Conservation (phyloP, 2,797 vertebrate species). For the Lophotriccus pileatus region DNA sequence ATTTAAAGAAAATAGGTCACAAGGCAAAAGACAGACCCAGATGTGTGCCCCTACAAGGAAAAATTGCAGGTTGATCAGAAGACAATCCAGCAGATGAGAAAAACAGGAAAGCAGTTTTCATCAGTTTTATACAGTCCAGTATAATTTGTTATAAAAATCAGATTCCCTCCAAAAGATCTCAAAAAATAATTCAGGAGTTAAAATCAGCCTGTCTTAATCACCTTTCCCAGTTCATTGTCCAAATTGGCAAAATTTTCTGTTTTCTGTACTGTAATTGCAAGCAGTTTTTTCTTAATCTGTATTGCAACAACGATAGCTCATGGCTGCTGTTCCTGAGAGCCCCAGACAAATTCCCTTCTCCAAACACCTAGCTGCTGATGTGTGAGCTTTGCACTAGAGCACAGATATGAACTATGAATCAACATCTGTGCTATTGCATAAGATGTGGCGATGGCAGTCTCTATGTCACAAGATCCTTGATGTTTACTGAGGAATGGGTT, state of each 20-base stretch:
- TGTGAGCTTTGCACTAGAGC: slow-evolving; percentile 41
- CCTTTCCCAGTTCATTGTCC: not conserved
- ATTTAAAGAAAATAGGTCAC: slow-evolving; percentile 52
- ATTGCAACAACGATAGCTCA: not conserved
- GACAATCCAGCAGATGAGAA: not conserved
- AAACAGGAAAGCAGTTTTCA: not conserved
- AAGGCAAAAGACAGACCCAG: slow-evolving; percentile 10
- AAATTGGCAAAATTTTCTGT: not conserved
- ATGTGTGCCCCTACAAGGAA: not conserved
- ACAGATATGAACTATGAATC: slow-evolving; percentile 28
- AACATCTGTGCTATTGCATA: slow-evolving; percentile 54
- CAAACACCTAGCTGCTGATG: slow-evolving; percentile 7
- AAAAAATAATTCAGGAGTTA: not conserved
- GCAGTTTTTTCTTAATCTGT: not conserved
- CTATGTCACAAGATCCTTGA: slow-evolving; percentile 3
- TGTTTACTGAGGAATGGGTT: slow-evolving; percentile 54
- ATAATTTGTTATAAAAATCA: not conserved
- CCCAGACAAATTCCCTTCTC: slow-evolving; percentile 31
- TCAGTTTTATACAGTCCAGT: not conserved
- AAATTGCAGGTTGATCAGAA: not conserved
- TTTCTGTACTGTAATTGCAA: not conserved
- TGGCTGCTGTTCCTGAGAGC: not conserved
- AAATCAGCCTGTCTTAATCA: not conserved
- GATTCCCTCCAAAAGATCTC: not conserved
- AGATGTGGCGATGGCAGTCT: slow-evolving; percentile 44